A percentile compares a stretch with the other conserved stretches of the same genome.
Conservation (phyloP, 2,888 invertebrate species). For the Stenichneumon culpator region DNA sequence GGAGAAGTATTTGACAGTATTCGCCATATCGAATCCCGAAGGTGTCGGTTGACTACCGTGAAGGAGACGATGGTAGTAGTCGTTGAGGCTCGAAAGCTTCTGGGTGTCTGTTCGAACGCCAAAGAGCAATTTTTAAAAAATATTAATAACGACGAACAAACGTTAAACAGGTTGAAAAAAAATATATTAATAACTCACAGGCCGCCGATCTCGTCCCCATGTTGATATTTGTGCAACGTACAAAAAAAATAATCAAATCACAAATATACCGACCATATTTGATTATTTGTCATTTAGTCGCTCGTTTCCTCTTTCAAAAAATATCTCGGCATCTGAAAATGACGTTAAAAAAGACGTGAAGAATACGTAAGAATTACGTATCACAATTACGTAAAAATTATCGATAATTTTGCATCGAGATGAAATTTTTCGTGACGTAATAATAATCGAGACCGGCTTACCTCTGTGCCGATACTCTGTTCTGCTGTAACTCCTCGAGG, state of each 20-base stretch:
- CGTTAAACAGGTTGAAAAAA: neutral
- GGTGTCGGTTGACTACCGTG: conserved; percentile 97
- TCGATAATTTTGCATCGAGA: neutral
- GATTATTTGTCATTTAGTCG: neutral
- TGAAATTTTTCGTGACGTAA: conserved; percentile 30
- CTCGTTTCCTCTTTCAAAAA: neutral
- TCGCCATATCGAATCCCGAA: conserved; percentile 97
- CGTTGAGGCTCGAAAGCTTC: conserved; percentile 98
- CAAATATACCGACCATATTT: conserved; percentile 3
- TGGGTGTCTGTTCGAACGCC: conserved; percentile 92
- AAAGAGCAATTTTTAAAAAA: neutral
- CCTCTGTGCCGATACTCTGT: conserved; percentile 4
- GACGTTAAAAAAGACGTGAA: neutral
- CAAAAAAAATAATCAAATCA: conserved; percentile 29
- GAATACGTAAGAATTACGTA: neutral
- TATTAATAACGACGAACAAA: neutral
- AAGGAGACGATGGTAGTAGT: conserved; percentile 96
- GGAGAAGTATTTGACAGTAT: conserved; percentile 99
- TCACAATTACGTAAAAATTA: neutral
- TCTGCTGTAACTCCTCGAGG: neutral
- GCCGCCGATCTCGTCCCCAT: conserved; percentile 98
- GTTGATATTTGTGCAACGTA: conserved; percentile 85
- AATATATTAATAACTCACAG: conserved; percentile 89
- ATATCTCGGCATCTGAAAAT: neutral
- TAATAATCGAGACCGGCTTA: conserved; percentile 19